These are phyloP conservation scores for Diadema setosum DNA, from an alignment of 35 echinoderm and acorn worm genomes.

Conservation along the genomic window DNA sequence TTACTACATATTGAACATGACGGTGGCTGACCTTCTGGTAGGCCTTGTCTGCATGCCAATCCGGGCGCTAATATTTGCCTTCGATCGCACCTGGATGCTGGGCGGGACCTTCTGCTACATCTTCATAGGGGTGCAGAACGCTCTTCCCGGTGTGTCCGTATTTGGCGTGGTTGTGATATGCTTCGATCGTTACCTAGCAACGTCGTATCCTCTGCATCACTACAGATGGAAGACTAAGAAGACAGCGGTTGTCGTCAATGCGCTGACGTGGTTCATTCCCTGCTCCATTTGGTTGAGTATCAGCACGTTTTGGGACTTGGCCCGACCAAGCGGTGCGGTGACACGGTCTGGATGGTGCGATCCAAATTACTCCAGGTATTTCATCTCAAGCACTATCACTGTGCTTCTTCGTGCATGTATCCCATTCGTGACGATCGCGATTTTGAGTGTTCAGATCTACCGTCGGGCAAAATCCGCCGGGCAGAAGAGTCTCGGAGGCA, in stretches of 20 bases:
- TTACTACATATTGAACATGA: not conserved
- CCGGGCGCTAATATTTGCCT: not conserved
- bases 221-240: not conserved
- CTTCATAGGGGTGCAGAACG: not conserved
- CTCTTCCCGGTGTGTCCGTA: not conserved
- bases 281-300: not conserved
- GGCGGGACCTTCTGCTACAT: not conserved
- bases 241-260: not conserved
- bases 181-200: conserved; percentile 31
- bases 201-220: too few species aligned
- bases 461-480: not conserved
- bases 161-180: not conserved
- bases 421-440: not conserved
- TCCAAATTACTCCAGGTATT: not conserved
- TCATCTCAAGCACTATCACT: not conserved
- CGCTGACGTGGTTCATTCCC: not conserved
- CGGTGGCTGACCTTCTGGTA: not conserved
- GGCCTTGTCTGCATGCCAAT: not conserved
- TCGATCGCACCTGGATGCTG: not conserved
- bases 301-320: not conserved
- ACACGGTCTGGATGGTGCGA: not conserved
- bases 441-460: too few species aligned
- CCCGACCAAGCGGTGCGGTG: not conserved
- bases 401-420: not conserved
- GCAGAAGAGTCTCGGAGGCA: not conserved